Conservation (phyloP, 2,797 vertebrate genomes). For the Hyperoplus lanceolatus region DNA sequence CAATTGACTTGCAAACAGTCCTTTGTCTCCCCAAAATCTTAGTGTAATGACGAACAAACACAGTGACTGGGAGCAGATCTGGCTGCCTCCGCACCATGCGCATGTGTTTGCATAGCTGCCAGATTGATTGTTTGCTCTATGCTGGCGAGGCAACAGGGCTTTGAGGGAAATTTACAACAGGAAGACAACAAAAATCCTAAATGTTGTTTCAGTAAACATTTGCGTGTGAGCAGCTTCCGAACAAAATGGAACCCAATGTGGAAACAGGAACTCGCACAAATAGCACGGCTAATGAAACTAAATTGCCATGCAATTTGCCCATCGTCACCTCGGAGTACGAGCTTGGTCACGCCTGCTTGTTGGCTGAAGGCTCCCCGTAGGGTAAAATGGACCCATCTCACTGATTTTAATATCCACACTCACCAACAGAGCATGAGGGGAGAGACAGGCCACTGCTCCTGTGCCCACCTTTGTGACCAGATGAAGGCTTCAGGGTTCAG, state of each 20-base stretch:
- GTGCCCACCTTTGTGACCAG: conserved; percentile 57
- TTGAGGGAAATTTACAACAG: conserved; percentile 29
- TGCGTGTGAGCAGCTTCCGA: conserved; percentile 43
- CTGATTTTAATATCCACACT: conserved; percentile 56
- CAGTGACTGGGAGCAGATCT: conserved; percentile 29
- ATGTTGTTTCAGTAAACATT: conserved; percentile 54
- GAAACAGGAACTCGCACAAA: conserved; percentile 51
- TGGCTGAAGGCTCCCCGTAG: conserved; percentile 26
- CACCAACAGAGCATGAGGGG: conserved; percentile 15
- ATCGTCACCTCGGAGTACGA: conserved; percentile 50
- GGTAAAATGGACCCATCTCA: conserved; percentile 32
- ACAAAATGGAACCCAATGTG: conserved; percentile 34
- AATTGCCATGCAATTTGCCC: conserved; percentile 52
- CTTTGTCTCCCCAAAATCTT: conserved; percentile 53
- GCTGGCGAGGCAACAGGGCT: conserved; percentile 4
- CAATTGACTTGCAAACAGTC: conserved; percentile 57
- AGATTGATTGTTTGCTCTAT: conserved; percentile 55
- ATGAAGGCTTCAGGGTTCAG: conserved; percentile 58
- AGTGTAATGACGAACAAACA: conserved; percentile 69
- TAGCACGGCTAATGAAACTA: conserved; percentile 30
- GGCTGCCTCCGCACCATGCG: conserved; percentile 42
- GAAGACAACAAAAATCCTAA: conserved; percentile 25
- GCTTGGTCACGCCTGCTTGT: conserved; percentile 51
- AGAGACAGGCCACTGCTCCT: conserved; percentile 40
- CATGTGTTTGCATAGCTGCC: conserved; percentile 49